Percentiles rank a stretch among this genome's conserved stretches.
phyloP scores from a whole-genome alignment of 2,888 invertebrate species.

The Platerodrilus igneus region DNA sequence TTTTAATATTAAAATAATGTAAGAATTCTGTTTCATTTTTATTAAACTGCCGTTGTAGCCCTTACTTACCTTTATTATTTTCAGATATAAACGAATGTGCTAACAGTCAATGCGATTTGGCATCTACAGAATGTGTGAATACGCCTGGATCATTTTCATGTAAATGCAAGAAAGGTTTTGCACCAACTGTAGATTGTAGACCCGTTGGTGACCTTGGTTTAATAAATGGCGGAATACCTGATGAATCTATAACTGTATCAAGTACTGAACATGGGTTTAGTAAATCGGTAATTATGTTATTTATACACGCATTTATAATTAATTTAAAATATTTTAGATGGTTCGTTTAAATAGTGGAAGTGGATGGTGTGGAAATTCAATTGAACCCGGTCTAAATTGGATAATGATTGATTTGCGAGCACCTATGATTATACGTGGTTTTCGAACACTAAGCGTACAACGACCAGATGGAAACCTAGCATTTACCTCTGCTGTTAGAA shows the following conservation, averaged over 20 bases:
- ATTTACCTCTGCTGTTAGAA: slow-evolving; percentile 84
- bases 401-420: slow-evolving; percentile 81
- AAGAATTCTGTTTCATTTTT: not conserved
- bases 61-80: slow-evolving; percentile 16
- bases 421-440: slow-evolving; percentile 83
- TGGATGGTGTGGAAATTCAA: slow-evolving; percentile 87
- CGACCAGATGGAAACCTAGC: slow-evolving; percentile 78
- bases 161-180: slow-evolving; percentile 78
- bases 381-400: slow-evolving; percentile 87
- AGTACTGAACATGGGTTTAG: slow-evolving; percentile 75
- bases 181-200: slow-evolving; percentile 81
- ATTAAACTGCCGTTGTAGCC: slow-evolving; percentile 12
- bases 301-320: not conserved
- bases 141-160: slow-evolving; percentile 85
- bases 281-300: slow-evolving; percentile 62
- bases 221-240: slow-evolving; percentile 84
- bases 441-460: slow-evolving; percentile 84
- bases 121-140: slow-evolving; percentile 87
- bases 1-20: too few relatives aligned
- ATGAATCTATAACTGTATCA: slow-evolving; percentile 83
- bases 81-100: slow-evolving; percentile 84
- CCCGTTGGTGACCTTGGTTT: slow-evolving; percentile 86
- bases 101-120: slow-evolving; percentile 82
- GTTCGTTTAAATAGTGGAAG: slow-evolving; percentile 75
- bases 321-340: slow-evolving; percentile 54